phyloP scores from a whole-genome alignment of 2,113 vertebrate species.

The Syngnathus floridae region DNA sequence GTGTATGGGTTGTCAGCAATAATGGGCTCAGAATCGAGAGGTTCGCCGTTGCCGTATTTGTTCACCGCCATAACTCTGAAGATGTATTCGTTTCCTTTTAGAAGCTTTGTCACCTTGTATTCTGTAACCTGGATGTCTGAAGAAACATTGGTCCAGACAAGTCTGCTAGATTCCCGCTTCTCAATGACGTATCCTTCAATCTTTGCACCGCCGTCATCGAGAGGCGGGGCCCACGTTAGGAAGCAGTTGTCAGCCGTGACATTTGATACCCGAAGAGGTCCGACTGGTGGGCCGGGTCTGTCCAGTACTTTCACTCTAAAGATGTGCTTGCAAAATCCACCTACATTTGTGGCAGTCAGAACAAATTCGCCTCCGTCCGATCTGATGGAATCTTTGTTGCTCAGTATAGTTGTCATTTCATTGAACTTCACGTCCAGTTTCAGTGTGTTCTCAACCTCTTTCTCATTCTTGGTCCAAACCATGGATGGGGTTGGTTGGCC shows the following conservation, averaged over 20 bases:
- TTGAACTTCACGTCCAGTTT: conserved; percentile 86
- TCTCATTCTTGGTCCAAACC: conserved; percentile 92
- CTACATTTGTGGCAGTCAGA: conserved; percentile 89
- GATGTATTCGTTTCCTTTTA: conserved; percentile 97
- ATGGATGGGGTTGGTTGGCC: conserved; percentile 89
- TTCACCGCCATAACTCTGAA: conserved; percentile 98
- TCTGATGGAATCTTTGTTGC: conserved; percentile 89
- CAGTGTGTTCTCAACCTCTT: conserved; percentile 85
- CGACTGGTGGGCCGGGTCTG: conserved; percentile 87
- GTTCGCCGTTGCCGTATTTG: conserved; percentile 91
- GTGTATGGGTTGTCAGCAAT: conserved; percentile 88
- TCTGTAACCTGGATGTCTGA: conserved; percentile 81
- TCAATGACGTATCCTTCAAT: conserved; percentile 91
- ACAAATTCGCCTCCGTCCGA: conserved; percentile 87
- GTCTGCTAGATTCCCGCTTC: conserved; percentile 95
- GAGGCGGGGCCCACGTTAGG: conserved; percentile 84
- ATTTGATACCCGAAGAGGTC: conserved; percentile 82
- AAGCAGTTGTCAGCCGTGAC: conserved; percentile 89
- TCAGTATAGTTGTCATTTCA: conserved; percentile 82
- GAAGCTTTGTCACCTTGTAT: conserved; percentile 85
- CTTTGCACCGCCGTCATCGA: conserved; percentile 88
- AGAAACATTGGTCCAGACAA: conserved; percentile 90
- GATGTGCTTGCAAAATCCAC: conserved; percentile 92
- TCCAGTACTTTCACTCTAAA: conserved; percentile 97
- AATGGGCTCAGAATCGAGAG: conserved; percentile 84